A percentile compares a stretch with the other conserved stretches of the same genome.
phyloP scores from a whole-genome alignment of 1,140 invertebrate species.

The Drosophila watanabei region DNA sequence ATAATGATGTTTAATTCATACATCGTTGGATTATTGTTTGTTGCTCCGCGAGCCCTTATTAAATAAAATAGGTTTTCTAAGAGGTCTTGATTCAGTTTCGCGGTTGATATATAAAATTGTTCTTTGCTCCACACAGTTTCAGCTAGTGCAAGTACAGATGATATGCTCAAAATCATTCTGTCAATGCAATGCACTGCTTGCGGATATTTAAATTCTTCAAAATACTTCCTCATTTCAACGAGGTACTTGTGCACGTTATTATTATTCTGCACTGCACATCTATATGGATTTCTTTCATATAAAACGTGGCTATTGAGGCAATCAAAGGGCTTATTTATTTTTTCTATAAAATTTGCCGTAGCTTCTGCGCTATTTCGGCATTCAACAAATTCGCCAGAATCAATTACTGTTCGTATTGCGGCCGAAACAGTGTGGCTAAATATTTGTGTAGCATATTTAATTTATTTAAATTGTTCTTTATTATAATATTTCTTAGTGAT shows the following conservation, averaged over 20 bases:
- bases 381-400: background rate
- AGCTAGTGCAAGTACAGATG: too few relatives aligned
- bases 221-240: background rate
- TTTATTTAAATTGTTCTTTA: too few relatives aligned
- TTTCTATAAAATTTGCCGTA: background rate
- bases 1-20: too few relatives aligned
- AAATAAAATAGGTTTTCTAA: background rate
- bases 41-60: background rate
- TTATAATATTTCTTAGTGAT: too few relatives aligned
- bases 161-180: too few relatives aligned
- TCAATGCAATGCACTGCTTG: background rate
- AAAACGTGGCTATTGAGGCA: conserved; percentile 4
- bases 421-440: too few relatives aligned
- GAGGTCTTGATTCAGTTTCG: background rate
- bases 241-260: background rate
- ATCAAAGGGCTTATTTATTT: background rate
- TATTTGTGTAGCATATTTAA: too few relatives aligned
- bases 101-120: too few relatives aligned
- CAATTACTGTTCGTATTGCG: too few relatives aligned
- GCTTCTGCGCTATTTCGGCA: background rate
- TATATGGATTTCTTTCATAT: background rate
- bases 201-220: background rate
- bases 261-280: background rate
- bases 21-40: background rate
- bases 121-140: too few relatives aligned